These are phyloP conservation scores for Notoglanidium macrostoma DNA, from an alignment of 2,797 vertebrate genomes.

Conservation along the genomic window DNA sequence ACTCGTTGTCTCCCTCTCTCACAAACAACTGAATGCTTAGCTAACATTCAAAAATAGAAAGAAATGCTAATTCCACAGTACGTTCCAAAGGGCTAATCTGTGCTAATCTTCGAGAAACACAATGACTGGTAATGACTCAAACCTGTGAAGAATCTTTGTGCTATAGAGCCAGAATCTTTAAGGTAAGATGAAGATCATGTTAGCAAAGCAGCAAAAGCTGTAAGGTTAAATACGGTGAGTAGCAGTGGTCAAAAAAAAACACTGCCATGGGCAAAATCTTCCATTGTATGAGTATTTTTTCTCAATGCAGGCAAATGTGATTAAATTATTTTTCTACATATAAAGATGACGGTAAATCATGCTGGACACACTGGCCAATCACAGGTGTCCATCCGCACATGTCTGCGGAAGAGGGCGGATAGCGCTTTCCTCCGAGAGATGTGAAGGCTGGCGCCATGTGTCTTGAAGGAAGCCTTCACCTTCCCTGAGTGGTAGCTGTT, in stretches of 20 bases:
- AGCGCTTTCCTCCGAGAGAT: neutral
- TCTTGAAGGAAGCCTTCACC: neutral
- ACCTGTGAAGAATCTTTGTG: neutral
- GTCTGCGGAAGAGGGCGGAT: neutral
- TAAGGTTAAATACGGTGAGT: neutral
- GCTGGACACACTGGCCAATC: neutral
- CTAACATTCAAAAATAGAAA: constrained; percentile 6
- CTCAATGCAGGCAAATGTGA: too few species aligned
- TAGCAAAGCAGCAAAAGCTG: neutral
- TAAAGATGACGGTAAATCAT: neutral
- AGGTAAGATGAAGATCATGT: neutral
- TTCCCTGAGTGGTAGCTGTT: too few species aligned
- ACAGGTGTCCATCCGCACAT: neutral
- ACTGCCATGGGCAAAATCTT: too few species aligned
- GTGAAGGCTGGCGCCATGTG: neutral
- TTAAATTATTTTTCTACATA: neutral
- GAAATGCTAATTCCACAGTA: neutral
- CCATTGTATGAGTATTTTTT: neutral
- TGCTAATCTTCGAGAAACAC: neutral
- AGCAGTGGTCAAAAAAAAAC: neutral
- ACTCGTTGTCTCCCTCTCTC: neutral
- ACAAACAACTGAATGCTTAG: constrained; percentile 6
- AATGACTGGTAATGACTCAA: constrained; percentile 23
- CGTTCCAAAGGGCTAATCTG: neutral
- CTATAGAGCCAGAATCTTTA: neutral